A percentile compares a stretch with the other conserved stretches of the same genome.
These are phyloP conservation scores for Centropristis striata DNA, from an alignment of 2,113 vertebrate species.

Conservation along the genomic window DNA sequence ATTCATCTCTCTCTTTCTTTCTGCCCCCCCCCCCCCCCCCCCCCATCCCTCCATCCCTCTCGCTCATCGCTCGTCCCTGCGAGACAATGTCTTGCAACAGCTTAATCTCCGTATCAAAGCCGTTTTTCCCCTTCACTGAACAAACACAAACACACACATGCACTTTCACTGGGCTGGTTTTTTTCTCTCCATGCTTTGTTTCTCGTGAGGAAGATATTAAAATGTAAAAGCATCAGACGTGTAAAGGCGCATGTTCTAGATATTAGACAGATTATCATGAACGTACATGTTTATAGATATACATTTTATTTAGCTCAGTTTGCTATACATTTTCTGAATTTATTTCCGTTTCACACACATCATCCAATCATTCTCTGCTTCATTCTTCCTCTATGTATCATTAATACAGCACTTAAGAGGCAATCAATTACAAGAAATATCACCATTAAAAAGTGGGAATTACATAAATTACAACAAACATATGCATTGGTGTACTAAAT, in stretches of 20 bases:
- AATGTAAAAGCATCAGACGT: too few species aligned
- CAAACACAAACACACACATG: conserved; percentile 75
- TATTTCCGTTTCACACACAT: too few species aligned
- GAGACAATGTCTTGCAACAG: conserved; percentile 99
- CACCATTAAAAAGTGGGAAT: background rate
- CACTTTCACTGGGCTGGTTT: conserved; percentile 60
- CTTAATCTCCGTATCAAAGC: conserved; percentile 99
- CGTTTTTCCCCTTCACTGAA: conserved; percentile 96
- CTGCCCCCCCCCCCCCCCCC: conserved; percentile 12
- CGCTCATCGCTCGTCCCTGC: conserved; percentile 89
- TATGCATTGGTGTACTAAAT: too few species aligned
- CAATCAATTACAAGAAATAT: background rate
- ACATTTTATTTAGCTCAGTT: background rate
- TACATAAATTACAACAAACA: background rate
- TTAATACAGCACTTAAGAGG: background rate
- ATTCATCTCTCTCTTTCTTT: conserved; percentile 47
- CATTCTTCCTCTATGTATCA: background rate
- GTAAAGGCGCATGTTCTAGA: background rate
- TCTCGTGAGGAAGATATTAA: background rate
- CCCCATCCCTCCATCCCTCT: conserved; percentile 39
- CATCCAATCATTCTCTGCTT: background rate
- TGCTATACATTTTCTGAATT: background rate
- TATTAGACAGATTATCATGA: too few species aligned
- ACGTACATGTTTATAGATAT: background rate
- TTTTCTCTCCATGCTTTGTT: background rate